Conservation (phyloP, 2,888 invertebrate species). For the Athalia cordata region DNA sequence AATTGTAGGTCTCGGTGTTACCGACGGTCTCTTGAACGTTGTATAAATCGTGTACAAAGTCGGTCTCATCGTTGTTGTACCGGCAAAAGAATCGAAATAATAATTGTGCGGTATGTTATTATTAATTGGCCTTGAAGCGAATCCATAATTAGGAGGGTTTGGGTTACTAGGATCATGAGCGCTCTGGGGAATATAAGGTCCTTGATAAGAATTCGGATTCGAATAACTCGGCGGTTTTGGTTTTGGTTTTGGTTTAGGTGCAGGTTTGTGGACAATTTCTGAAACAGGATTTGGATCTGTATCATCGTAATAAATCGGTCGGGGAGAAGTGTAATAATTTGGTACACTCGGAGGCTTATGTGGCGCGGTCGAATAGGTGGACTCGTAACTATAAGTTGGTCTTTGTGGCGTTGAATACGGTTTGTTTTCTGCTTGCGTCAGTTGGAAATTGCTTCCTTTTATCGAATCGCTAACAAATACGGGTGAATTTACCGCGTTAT, state of each 20-base stretch:
- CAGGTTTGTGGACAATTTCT: slow-evolving; percentile 1
- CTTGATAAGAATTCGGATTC: slow-evolving; percentile 7
- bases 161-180: slow-evolving; percentile 64
- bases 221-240: slow-evolving; percentile 45
- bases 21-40: slow-evolving; percentile 42
- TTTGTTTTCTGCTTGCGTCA: slow-evolving; percentile 45
- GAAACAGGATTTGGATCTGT: slow-evolving; percentile 12
- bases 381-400: neutral
- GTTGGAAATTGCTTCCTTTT: slow-evolving; percentile 56
- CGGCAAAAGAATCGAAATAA: slow-evolving; percentile 48
- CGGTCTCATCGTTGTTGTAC: slow-evolving; percentile 52
- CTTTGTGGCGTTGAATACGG: neutral
- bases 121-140: slow-evolving; percentile 51
- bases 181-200: slow-evolving; percentile 57
- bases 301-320: slow-evolving; percentile 40
- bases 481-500: slow-evolving; percentile 67
- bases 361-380: neutral
- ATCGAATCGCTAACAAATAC: slow-evolving; percentile 65
- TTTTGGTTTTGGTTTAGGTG: slow-evolving; percentile 5
- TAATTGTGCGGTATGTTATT: slow-evolving; percentile 56
- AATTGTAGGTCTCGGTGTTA: slow-evolving; percentile 40
- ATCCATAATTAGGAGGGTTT: slow-evolving; percentile 63
- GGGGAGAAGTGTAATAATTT: slow-evolving; percentile 20
- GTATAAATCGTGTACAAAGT: slow-evolving; percentile 59
- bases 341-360: neutral